Percentiles rank a stretch among this genome's conserved stretches.
Evolutionary conservation across 1,140 invertebrate species (phyloP).

Genomic region (Drosophila prosaltans): DNA sequence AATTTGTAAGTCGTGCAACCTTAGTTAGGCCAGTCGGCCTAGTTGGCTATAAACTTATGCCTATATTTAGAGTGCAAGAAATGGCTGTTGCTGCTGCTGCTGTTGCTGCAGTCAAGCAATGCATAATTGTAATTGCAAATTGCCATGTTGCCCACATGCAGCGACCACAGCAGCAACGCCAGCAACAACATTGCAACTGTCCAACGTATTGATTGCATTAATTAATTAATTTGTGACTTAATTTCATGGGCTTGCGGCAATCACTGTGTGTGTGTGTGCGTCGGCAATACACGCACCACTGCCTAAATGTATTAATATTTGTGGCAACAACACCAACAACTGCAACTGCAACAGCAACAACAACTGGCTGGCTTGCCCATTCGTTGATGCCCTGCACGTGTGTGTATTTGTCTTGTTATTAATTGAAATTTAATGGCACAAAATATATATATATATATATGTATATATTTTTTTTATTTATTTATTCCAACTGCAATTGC

Average conservation of each 20-base stretch:
- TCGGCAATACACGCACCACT: conserved; percentile 58
- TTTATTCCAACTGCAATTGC: conserved; percentile 76
- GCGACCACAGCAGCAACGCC: conserved; percentile 33
- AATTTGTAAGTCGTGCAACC: conserved; percentile 27
- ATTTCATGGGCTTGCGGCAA: conserved; percentile 81
- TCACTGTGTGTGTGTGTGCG: conserved; percentile 54
- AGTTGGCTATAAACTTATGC: conserved; percentile 18
- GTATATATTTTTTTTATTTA: conserved; percentile 63
- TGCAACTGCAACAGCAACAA: conserved; percentile 34
- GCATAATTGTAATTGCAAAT: conserved; percentile 77
- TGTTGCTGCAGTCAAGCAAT: conserved; percentile 45
- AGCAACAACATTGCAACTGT: conserved; percentile 69
- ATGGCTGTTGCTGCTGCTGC: conserved; percentile 42
- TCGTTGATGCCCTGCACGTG: conserved; percentile 48
- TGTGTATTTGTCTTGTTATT: conserved; percentile 77
- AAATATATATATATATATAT: conserved; percentile 28
- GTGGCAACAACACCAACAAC: conserved; percentile 37
- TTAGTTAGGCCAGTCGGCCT: conserved; percentile 37
- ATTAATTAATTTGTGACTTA: conserved; percentile 83
- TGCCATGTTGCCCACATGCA: conserved; percentile 58
- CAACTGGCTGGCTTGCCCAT: conserved; percentile 11
- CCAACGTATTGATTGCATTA: conserved; percentile 82
- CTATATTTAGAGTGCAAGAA: conserved; percentile 70
- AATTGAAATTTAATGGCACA: conserved; percentile 82
- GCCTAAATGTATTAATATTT: conserved; percentile 79